Conservation (phyloP, 2,888 invertebrate species). For the Lycia hirtaria region DNA sequence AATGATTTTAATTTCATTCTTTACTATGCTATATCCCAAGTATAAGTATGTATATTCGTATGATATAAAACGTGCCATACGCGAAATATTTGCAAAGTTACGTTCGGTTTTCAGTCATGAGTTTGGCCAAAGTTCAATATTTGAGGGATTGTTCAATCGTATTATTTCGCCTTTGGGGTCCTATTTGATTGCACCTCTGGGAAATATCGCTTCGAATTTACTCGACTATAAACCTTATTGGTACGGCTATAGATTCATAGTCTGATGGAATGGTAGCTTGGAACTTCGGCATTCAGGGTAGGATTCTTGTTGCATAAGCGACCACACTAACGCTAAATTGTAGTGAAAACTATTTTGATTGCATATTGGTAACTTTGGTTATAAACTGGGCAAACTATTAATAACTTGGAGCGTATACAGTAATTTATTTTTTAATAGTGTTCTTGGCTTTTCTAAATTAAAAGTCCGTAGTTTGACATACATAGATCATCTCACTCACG, state of each 20-base stretch:
- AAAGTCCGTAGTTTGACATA: too few relatives aligned
- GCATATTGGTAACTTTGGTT: slow-evolving; percentile 14
- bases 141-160: slow-evolving; percentile 36
- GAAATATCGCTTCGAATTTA: slow-evolving; percentile 24
- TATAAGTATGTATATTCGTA: background rate
- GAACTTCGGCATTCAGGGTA: background rate
- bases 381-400: slow-evolving; percentile 9
- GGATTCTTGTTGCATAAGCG: slow-evolving; percentile 18
- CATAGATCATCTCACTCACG: too few relatives aligned
- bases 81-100: slow-evolving; percentile 19
- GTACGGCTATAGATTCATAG: slow-evolving; percentile 11
- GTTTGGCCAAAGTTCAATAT: slow-evolving; percentile 30
- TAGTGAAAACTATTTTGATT: slow-evolving; percentile 18
- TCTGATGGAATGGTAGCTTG: slow-evolving; percentile 8
- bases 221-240: slow-evolving; percentile 27
- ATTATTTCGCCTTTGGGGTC: slow-evolving; percentile 34
- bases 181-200: slow-evolving; percentile 36
- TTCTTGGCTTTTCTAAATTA: too few relatives aligned
- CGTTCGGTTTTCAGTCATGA: slow-evolving; percentile 20
- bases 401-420: too few relatives aligned
- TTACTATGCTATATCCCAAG: background rate
- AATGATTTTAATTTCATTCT: background rate
- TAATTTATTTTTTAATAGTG: too few relatives aligned
- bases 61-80: background rate
- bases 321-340: slow-evolving; percentile 15